Base-by-base conservation (phyloP, 2,113 vertebrate species). In the Semnornis frantzii region DNA sequence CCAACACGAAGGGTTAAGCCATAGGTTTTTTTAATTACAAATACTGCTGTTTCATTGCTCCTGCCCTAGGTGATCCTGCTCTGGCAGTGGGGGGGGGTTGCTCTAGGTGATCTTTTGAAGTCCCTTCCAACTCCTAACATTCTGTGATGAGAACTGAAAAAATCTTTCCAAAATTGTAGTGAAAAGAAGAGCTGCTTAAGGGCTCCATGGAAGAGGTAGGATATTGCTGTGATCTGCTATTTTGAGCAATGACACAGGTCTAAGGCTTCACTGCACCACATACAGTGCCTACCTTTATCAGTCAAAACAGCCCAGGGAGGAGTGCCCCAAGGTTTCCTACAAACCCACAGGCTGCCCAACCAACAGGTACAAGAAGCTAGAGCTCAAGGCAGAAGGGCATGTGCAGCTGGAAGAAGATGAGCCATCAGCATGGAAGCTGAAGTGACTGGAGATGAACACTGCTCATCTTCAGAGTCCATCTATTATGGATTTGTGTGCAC, bases 401-500 rank as follows among this genome's bases (percentile, higher is more conserved):
- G n/a, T 28, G 24, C n/a, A 27, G 37, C 37, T 59, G 37, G 27
- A 46, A 13, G 69, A 10, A 39, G 44, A 11, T 9, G 33, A 20
- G 44, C 39, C 44, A 14, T 59, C 27, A 30, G 9, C 37, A 10
- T 21, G 37, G 59, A 60, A 48, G 30, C 2, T 42, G 30, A 73
- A 50, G 50, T 24, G 50, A 4, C 33, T 18, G 42, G 18, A 33
- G 33, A 24, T 37, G 54, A 57, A 24, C 33, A 5, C 11, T 30
- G 21, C 48, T 55, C 28, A 19, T 11, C 48, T 44, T 20, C 18
- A 30, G 2, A 25, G 12, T 23, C 0, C 18, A 3, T 64, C 23
- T 70, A 0, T 8, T n/a, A 17, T 0, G 9, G 33, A 3, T 7
- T 33, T 33, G 8, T 15, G 12, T 24, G 31, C 34, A 57, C 4